These are phyloP conservation scores for Caenorhabditis sulstoni DNA, from an alignment of 2,888 invertebrate species.

Conservation along the genomic window DNA sequence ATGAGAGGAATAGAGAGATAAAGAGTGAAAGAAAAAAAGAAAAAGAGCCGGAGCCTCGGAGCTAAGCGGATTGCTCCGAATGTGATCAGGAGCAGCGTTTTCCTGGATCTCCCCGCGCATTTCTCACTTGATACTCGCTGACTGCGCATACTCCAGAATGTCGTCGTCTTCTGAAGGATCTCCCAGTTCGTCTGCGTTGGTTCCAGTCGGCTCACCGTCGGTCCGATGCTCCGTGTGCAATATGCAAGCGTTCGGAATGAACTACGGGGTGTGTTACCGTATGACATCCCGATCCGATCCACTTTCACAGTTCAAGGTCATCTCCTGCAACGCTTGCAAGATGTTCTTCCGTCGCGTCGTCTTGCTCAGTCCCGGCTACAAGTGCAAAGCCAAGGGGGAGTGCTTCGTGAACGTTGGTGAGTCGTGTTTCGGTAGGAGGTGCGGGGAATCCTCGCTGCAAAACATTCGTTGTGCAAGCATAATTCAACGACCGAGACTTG, in stretches of 20 bases:
- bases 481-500: too few relatives aligned
- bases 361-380: not conserved
- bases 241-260: conserved; percentile 39
- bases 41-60: conserved; percentile 15
- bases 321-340: conserved; percentile 48
- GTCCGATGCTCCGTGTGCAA: conserved; percentile 23
- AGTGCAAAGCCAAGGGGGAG: not conserved
- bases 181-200: not conserved
- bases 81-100: conserved; percentile 34
- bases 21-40: not conserved
- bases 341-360: conserved; percentile 42
- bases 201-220: not conserved
- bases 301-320: conserved; percentile 15
- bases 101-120: conserved; percentile 17
- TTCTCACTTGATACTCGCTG: conserved; percentile 6
- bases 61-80: conserved; percentile 44
- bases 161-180: not conserved
- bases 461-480: too few relatives aligned
- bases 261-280: conserved; percentile 43
- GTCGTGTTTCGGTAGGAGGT: too few relatives aligned
- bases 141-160: not conserved
- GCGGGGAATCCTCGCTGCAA: too few relatives aligned
- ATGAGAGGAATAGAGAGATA: not conserved
- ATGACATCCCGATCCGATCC: not conserved
- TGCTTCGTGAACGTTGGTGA: conserved; percentile 22